Evolutionary conservation across 2,113 vertebrate species (phyloP).

Genomic region (Ceuthmochares aereus): DNA sequence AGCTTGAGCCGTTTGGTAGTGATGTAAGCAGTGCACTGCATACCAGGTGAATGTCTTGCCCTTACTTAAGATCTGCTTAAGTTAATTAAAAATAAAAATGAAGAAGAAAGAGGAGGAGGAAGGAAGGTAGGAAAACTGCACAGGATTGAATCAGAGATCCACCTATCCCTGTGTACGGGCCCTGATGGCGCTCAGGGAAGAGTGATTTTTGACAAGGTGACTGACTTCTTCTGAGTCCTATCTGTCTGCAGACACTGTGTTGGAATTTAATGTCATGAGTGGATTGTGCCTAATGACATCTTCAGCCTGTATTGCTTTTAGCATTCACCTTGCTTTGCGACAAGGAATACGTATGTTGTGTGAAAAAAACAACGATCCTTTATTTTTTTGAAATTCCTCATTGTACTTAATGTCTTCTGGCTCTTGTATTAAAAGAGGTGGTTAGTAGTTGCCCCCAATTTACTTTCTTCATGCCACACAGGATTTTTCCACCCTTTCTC

Average conservation of each 20-base stretch:
- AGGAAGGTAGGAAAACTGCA: neutral
- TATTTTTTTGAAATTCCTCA: neutral
- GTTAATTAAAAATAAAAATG: neutral
- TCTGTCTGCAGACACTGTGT: neutral
- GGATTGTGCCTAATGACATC: neutral
- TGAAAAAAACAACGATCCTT: neutral
- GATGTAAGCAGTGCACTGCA: neutral
- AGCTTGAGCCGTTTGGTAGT: neutral
- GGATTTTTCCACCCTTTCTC: neutral
- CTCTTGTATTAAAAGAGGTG: neutral
- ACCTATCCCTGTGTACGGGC: neutral
- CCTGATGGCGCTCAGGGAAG: neutral
- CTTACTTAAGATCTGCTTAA: neutral
- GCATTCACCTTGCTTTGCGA: neutral
- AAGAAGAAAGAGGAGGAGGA: fast-evolving
- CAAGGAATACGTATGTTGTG: neutral
- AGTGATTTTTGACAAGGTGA: neutral
- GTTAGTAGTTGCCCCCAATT: neutral
- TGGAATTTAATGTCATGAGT: neutral
- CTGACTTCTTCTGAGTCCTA: neutral
- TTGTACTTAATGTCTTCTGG: neutral
- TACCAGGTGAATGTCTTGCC: neutral
- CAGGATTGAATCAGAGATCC: neutral
- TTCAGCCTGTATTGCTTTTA: neutral
- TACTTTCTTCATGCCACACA: neutral